These are phyloP conservation scores for Tipula lateralis DNA, from an alignment of 2,888 invertebrate species.

Conservation along the genomic window DNA sequence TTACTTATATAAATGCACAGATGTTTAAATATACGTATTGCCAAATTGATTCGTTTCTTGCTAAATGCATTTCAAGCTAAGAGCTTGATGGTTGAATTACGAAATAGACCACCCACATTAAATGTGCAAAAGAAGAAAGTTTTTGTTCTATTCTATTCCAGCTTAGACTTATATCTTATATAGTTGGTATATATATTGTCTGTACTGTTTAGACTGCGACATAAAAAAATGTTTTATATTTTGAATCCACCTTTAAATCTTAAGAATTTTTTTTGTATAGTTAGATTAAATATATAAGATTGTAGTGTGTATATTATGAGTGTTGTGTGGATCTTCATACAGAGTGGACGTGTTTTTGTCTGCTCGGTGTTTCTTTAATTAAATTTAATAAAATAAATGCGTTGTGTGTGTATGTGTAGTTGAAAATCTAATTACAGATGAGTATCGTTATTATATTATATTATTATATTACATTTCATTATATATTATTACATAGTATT, in stretches of 20 bases:
- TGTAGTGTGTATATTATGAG: no score
- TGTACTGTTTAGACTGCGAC: not conserved
- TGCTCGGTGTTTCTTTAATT: no score
- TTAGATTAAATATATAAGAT: constrained; percentile 7
- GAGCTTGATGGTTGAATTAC: not conserved
- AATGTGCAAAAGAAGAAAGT: not conserved
- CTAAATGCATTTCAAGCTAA: not conserved
- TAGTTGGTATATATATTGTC: not conserved
- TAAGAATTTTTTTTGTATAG: not conserved
- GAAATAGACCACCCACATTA: not conserved
- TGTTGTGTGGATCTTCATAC: no score
- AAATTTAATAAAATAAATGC: no score
- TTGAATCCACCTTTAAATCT: not conserved
- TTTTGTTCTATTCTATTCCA: not conserved
- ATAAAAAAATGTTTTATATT: not conserved
- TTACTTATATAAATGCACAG: not conserved
- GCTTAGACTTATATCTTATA: not conserved
- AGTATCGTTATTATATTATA: no score
- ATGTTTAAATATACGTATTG: not conserved
- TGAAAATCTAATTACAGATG: no score
- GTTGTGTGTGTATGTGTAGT: no score
- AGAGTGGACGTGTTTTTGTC: no score
- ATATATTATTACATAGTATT: no score
- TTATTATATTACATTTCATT: no score
- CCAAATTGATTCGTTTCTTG: not conserved